Conservation (phyloP, 2,888 invertebrate genomes). For the Acanthacorydalis orientalis region DNA sequence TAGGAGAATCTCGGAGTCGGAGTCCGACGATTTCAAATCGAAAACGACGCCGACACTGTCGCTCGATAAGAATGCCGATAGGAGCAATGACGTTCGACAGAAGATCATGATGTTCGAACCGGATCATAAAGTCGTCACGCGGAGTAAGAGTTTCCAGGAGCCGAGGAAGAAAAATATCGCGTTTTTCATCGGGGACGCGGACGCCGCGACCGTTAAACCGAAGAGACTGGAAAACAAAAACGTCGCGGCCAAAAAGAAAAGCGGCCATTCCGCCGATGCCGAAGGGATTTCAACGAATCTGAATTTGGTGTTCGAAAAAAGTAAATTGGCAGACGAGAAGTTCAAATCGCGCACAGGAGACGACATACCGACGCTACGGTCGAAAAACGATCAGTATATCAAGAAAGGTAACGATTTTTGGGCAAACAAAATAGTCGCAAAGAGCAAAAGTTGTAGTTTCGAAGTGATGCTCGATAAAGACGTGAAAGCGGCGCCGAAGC, state of each 20-base stretch:
- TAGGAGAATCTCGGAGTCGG: conserved; percentile 26
- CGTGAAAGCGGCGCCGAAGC: not conserved
- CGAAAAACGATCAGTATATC: conserved; percentile 36
- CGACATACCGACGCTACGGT: conserved; percentile 36
- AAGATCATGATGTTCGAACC: conserved; percentile 24
- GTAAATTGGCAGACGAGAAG: conserved; percentile 6
- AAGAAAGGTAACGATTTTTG: conserved; percentile 30
- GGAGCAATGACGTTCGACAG: conserved; percentile 23
- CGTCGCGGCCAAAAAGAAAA: conserved; percentile 1
- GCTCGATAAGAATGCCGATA: conserved; percentile 17
- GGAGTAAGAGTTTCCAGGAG: conserved; percentile 7
- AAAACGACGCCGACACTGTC: conserved; percentile 12
- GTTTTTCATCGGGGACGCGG: conserved; percentile 20
- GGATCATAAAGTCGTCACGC: conserved; percentile 11
- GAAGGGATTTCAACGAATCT: not conserved
- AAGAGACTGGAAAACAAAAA: conserved; percentile 6
- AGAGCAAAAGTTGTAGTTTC: conserved; percentile 31
- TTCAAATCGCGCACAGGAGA: conserved; percentile 16
- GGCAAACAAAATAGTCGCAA: conserved; percentile 25
- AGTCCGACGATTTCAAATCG: conserved; percentile 8
- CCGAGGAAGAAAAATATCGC: conserved; percentile 18
- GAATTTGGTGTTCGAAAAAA: conserved; percentile 20
- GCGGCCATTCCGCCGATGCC: not conserved
- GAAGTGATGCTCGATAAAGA: conserved; percentile 29
- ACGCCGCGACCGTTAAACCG: conserved; percentile 7